Evolutionary conservation across 2,797 vertebrate genomes (phyloP).

Genomic region (Brotula barbata): DNA sequence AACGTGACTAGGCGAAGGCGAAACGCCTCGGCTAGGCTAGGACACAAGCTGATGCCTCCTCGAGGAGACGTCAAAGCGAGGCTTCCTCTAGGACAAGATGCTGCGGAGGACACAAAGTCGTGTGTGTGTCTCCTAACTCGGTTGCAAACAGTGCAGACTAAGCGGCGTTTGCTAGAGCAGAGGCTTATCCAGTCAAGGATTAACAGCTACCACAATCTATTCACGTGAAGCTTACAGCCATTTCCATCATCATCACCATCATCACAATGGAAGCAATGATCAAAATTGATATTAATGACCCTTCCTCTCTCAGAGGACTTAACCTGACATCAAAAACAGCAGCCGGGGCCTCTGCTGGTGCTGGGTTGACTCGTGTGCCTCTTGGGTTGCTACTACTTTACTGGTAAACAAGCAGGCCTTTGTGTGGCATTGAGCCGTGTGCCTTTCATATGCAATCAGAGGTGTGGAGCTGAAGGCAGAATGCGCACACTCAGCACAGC

Average conservation of each 20-base stretch:
- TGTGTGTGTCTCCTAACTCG: not conserved
- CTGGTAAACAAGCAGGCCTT: slow-evolving; percentile 90
- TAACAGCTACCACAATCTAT: slow-evolving; percentile 45
- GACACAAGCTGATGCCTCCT: not conserved
- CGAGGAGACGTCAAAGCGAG: too few relatives aligned
- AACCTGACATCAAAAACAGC: slow-evolving; percentile 55
- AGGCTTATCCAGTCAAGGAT: slow-evolving; percentile 52
- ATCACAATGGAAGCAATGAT: slow-evolving; percentile 46
- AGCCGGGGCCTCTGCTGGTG: slow-evolving; percentile 53
- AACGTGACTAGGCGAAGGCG: slow-evolving; percentile 13
- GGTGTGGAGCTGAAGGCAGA: slow-evolving; percentile 75
- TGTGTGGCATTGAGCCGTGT: slow-evolving; percentile 78
- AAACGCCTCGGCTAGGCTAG: too few relatives aligned
- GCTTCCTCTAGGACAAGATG: too few relatives aligned
- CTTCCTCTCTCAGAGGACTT: slow-evolving; percentile 26
- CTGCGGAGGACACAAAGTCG: slow-evolving; percentile 9
- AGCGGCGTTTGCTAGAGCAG: slow-evolving; percentile 33
- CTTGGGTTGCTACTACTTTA: slow-evolving; percentile 82
- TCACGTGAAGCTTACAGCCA: slow-evolving; percentile 35
- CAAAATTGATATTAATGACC: slow-evolving; percentile 54
- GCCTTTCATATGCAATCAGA: slow-evolving; percentile 85
- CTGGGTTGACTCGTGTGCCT: slow-evolving; percentile 79
- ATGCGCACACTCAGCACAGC: slow-evolving; percentile 86
- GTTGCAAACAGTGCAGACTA: slow-evolving; percentile 29
- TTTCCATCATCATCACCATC: slow-evolving; percentile 36